Evolutionary conservation across 2,888 invertebrate species (phyloP).

Genomic region (Synergus itoensis): DNA sequence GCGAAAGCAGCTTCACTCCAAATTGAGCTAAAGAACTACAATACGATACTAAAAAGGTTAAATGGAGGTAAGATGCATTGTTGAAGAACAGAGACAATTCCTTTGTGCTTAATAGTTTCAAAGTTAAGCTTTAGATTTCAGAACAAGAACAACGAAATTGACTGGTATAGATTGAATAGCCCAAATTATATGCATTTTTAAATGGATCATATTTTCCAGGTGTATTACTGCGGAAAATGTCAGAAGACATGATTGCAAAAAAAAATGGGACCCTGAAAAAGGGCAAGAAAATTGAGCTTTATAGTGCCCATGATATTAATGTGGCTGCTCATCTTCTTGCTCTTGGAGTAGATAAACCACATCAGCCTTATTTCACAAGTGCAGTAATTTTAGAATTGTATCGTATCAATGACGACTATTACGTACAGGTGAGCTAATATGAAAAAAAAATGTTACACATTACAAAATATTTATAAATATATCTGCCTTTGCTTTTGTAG

Average conservation of each 20-base stretch:
- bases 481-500: neutral
- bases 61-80: slow-evolving; percentile 79
- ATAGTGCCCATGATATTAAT: slow-evolving; percentile 71
- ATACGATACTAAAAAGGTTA: slow-evolving; percentile 78
- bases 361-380: slow-evolving; percentile 66
- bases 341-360: slow-evolving; percentile 66
- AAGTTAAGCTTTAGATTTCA: no score
- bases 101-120: no score
- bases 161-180: no score
- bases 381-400: slow-evolving; percentile 69
- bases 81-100: neutral
- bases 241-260: slow-evolving; percentile 56
- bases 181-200: no score
- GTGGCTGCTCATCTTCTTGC: slow-evolving; percentile 67
- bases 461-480: neutral
- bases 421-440: slow-evolving; percentile 63
- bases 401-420: slow-evolving; percentile 57
- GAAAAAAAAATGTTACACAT: neutral
- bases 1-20: slow-evolving; percentile 79
- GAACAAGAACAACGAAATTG: no score
- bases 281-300: slow-evolving; percentile 70
- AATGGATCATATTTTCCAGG: slow-evolving; percentile 48
- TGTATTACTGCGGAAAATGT: slow-evolving; percentile 44
- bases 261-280: slow-evolving; percentile 66
- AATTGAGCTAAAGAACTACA: slow-evolving; percentile 81